Evolutionary conservation across 2,113 vertebrate species (phyloP).

Genomic region (Ictidomys tridecemlineatus): DNA sequence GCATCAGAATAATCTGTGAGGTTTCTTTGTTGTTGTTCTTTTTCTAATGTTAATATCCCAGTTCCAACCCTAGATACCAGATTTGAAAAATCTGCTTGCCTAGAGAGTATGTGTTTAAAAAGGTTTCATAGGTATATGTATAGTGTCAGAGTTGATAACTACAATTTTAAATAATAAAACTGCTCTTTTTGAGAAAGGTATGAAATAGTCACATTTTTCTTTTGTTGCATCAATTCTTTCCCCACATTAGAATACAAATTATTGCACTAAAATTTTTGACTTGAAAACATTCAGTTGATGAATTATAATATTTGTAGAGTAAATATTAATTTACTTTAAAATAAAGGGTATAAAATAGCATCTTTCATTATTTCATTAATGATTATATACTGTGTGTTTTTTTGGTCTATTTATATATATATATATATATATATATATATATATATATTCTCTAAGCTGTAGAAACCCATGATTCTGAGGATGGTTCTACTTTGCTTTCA

Average conservation of each 20-base stretch:
- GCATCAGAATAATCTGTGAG: not conserved
- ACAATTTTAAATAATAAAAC: not conserved
- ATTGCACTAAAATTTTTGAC: not conserved
- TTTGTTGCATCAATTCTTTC: not conserved
- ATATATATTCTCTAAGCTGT: not conserved
- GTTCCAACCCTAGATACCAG: not conserved
- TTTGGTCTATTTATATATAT: not conserved
- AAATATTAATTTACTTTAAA: constrained; percentile 21
- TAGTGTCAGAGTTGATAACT: not conserved
- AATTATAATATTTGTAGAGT: not conserved
- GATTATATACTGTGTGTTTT: not conserved
- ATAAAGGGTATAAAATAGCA: not conserved
- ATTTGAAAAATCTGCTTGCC: not conserved
- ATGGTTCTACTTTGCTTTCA: not conserved
- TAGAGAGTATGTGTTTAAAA: not conserved
- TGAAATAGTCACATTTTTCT: not conserved
- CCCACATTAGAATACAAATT: not conserved
- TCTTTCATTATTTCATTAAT: not conserved
- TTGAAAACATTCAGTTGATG: not conserved
- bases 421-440: no score
- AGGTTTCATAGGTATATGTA: not conserved
- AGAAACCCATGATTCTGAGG: not conserved
- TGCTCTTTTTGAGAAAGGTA: not conserved
- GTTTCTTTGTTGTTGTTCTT: not conserved
- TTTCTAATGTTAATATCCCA: not conserved